These are phyloP conservation scores for Heteromurus nitidus DNA, from an alignment of 2,888 invertebrate species.

Conservation along the genomic window DNA sequence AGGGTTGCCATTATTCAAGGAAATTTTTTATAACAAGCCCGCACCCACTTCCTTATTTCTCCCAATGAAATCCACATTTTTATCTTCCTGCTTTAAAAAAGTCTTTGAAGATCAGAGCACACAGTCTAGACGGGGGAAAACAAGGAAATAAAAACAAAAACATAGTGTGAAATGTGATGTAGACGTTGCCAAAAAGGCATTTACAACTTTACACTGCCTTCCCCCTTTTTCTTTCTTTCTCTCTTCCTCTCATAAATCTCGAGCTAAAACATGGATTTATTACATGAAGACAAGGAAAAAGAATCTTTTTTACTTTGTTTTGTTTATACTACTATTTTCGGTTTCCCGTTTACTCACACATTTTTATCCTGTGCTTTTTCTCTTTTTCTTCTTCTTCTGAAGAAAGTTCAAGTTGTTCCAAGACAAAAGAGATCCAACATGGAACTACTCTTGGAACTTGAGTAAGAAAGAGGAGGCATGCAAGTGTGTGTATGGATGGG, in stretches of 20 bases:
- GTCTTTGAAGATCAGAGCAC: not conserved
- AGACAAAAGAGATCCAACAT: too few relatives aligned
- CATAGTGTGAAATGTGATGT: slow-evolving; percentile 16
- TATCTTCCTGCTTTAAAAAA: not conserved
- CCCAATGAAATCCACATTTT: not conserved
- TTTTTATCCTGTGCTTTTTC: too few relatives aligned
- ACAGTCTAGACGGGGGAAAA: not conserved
- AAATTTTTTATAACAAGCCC: not conserved
- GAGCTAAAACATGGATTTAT: slow-evolving; percentile 17
- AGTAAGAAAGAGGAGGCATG: too few relatives aligned
- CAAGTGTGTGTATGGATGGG: too few relatives aligned
- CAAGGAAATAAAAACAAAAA: not conserved
- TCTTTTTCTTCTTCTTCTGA: too few relatives aligned
- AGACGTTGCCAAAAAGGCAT: not conserved
- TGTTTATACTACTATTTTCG: too few relatives aligned
- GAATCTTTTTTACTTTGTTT: not conserved
- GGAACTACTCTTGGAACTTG: too few relatives aligned
- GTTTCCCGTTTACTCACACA: too few relatives aligned
- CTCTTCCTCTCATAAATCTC: slow-evolving; percentile 15
- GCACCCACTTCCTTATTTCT: not conserved
- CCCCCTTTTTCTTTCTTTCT: not conserved
- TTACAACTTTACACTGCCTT: not conserved
- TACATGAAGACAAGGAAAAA: slow-evolving; percentile 11
- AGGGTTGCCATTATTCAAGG: not conserved
- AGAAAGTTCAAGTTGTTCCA: too few relatives aligned